These are phyloP conservation scores for Trissonchulus sp. DNA, from an alignment of 2,888 invertebrate genomes.

Conservation along the genomic window DNA sequence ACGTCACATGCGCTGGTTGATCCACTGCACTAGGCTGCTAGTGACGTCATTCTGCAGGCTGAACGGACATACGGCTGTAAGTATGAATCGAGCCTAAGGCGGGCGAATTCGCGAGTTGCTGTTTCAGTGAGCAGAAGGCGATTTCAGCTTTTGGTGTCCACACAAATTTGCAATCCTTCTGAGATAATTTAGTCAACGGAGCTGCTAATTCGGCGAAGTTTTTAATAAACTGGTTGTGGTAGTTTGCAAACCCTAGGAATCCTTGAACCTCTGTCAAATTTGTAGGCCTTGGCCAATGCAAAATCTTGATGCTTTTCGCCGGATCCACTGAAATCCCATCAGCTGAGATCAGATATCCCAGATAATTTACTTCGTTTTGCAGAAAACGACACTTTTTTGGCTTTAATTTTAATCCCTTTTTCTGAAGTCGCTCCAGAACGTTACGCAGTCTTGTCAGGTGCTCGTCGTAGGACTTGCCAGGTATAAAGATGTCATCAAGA, in stretches of 20 bases:
- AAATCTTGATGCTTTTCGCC: neutral
- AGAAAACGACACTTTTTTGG: slow-evolving; percentile 39
- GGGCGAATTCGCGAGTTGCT: neutral
- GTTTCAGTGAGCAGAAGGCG: neutral
- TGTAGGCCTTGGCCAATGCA: neutral
- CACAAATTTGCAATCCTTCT: neutral
- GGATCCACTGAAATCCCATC: slow-evolving; percentile 18
- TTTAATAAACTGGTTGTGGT: neutral
- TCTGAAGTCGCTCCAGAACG: too few relatives aligned
- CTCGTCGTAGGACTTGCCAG: slow-evolving; percentile 35
- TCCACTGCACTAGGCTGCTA: too few relatives aligned
- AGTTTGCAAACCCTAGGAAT: neutral
- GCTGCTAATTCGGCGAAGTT: neutral
- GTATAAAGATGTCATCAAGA: slow-evolving; percentile 40
- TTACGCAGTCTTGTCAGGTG: slow-evolving; percentile 32
- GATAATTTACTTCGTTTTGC: slow-evolving; percentile 27
- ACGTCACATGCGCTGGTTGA: too few relatives aligned
- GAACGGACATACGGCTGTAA: too few relatives aligned
- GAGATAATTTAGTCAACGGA: neutral
- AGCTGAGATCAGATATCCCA: slow-evolving; percentile 31
- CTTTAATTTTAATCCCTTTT: slow-evolving; percentile 39
- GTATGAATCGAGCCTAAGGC: too few relatives aligned
- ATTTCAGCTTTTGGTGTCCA: neutral
- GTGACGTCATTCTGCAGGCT: too few relatives aligned
- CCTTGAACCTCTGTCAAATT: neutral